Conservation (phyloP, 2,888 invertebrate species). For the Altica lythri region DNA sequence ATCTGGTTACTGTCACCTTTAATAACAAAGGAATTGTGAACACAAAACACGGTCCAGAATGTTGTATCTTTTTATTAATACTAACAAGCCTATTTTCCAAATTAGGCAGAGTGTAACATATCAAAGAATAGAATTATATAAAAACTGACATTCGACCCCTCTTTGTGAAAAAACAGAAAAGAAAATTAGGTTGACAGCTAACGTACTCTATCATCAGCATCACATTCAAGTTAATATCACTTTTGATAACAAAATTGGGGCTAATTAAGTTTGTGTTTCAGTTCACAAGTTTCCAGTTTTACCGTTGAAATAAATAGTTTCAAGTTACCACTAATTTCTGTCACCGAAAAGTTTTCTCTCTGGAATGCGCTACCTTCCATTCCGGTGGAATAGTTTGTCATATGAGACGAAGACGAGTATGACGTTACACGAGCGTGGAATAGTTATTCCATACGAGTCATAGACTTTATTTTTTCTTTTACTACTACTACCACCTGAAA, state of each 20-base stretch:
- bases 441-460: no score
- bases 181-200: conserved; percentile 10
- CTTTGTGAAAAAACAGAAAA: conserved; percentile 1
- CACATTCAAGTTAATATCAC: conserved; percentile 9
- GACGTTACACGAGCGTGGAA: no score
- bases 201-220: conserved; percentile 12
- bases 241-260: not conserved
- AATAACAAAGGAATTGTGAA: conserved; percentile 10
- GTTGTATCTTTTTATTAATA: conserved; percentile 20
- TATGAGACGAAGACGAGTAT: no score
- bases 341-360: no score
- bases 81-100: conserved; percentile 42
- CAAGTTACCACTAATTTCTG: no score
- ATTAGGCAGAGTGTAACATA: conserved; percentile 41
- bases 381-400: no score
- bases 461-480: no score
- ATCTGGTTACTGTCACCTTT: conserved; percentile 22
- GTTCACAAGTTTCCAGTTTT: no score
- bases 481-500: no score
- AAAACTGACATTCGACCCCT: conserved; percentile 19
- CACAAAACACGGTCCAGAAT: conserved; percentile 4
- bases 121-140: conserved; percentile 35
- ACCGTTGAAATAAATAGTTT: no score
- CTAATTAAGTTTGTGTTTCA: conserved; percentile 10
- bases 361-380: no score